phyloP scores from a whole-genome alignment of 2,888 invertebrate species.

The Tachina grossa region DNA sequence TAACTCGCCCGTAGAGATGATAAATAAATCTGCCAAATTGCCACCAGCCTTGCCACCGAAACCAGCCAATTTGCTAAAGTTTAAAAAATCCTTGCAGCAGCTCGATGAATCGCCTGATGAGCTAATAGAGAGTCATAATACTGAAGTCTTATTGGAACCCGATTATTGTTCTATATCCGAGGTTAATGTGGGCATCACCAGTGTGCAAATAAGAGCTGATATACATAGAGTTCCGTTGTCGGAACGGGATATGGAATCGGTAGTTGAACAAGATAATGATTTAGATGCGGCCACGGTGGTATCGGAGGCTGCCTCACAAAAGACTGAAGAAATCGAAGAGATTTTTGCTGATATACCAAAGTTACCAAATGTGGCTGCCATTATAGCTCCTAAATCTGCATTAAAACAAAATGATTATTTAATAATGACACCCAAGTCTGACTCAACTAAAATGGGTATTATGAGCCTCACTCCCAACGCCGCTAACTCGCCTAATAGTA shows the following conservation, averaged over 20 bases:
- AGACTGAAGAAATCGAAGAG: conserved; percentile 82
- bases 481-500: conserved; percentile 15
- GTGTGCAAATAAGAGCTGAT: conserved; percentile 85
- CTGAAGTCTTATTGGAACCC: conserved; percentile 79
- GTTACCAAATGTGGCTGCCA: conserved; percentile 89
- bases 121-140: conserved; percentile 47
- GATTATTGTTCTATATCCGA: conserved; percentile 91
- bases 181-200: conserved; percentile 82
- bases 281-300: conserved; percentile 72
- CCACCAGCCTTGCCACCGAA: conserved; percentile 91
- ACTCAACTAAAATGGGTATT: conserved; percentile 57
- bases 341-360: conserved; percentile 87
- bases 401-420: conserved; percentile 72
- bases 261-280: conserved; percentile 71
- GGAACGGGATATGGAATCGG: conserved; percentile 70
- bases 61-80: conserved; percentile 88
- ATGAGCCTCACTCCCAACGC: conserved; percentile 21
- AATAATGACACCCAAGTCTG: conserved; percentile 72
- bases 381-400: conserved; percentile 86
- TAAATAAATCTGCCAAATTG: conserved; percentile 75
- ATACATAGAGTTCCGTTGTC: conserved; percentile 79
- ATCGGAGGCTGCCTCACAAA: conserved; percentile 76
- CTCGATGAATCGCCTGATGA: conserved; percentile 77
- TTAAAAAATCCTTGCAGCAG: conserved; percentile 84
- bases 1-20: conserved; percentile 75